Percentiles rank a stretch among this genome's conserved stretches.
These are phyloP conservation scores for Epinephelus awoara DNA, from an alignment of 2,797 vertebrate genomes.

Conservation along the genomic window DNA sequence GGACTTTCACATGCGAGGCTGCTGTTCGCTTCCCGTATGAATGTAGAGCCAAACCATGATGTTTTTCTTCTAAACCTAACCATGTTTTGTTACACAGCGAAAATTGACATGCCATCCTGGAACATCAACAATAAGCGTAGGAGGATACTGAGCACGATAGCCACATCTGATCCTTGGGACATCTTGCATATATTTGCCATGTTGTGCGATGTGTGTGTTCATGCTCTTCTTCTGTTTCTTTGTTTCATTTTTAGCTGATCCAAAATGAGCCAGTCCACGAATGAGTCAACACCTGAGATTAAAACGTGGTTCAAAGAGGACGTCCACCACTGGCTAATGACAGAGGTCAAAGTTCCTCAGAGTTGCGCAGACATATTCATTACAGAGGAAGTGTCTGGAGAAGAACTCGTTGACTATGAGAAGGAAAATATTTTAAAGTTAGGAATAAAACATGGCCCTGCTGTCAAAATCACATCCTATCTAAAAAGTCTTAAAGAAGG, in stretches of 20 bases:
- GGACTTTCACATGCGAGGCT: too few species aligned
- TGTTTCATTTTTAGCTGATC: not conserved
- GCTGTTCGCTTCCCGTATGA: too few species aligned
- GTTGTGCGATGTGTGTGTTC: not conserved
- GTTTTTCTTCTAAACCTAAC: too few species aligned
- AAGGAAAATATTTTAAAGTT: not conserved
- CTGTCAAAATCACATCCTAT: conserved; percentile 64
- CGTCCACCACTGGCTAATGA: not conserved
- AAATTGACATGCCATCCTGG: too few species aligned
- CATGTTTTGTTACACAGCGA: too few species aligned
- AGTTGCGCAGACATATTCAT: not conserved
- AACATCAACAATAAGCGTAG: too few species aligned
- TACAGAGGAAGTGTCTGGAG: not conserved
- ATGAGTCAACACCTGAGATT: not conserved
- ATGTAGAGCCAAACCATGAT: too few species aligned
- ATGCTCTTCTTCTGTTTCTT: not conserved
- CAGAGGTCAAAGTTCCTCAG: not conserved
- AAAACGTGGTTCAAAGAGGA: not conserved
- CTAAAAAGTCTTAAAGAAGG: conserved; percentile 45
- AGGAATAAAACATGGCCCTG: conserved; percentile 45
- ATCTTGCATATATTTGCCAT: too few species aligned
- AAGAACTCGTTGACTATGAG: not conserved
- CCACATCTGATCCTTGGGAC: too few species aligned
- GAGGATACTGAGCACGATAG: too few species aligned
- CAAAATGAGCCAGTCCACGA: not conserved